Evolutionary conservation across 64 coral and sea anemone genomes (phyloP).

Genomic region (Pocillopora damicornis): DNA sequence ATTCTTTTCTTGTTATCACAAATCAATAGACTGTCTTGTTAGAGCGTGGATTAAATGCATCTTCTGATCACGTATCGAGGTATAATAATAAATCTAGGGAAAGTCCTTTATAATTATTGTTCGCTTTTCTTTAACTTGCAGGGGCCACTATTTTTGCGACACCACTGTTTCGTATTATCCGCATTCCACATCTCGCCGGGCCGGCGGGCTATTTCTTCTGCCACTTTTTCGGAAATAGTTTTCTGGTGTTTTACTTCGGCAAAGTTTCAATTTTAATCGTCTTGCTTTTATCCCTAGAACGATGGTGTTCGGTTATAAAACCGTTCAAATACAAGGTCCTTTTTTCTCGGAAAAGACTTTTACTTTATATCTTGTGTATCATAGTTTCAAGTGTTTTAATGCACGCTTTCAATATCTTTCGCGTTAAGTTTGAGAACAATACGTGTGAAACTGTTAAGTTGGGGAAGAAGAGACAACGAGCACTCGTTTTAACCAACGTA

Average conservation of each 20-base stretch:
- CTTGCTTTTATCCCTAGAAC: neutral
- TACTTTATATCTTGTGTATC: neutral
- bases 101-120: too few relatives aligned
- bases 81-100: too few relatives aligned
- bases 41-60: too few relatives aligned
- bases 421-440: neutral
- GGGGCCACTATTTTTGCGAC: neutral
- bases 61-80: too few relatives aligned
- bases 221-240: neutral
- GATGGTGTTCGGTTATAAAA: conserved; percentile 1
- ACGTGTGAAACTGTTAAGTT: neutral
- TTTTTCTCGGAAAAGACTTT: neutral
- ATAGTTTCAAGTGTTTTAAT: neutral
- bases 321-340: neutral
- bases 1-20: too few relatives aligned
- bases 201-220: neutral
- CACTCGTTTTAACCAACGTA: neutral
- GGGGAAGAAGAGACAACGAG: neutral
- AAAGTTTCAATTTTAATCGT: neutral
- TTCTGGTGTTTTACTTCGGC: neutral
- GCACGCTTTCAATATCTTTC: neutral
- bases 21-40: too few relatives aligned
- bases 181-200: neutral
- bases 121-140: neutral
- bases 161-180: neutral